Conservation (phyloP, 2,888 invertebrate genomes). For the Lissonota sp. region DNA sequence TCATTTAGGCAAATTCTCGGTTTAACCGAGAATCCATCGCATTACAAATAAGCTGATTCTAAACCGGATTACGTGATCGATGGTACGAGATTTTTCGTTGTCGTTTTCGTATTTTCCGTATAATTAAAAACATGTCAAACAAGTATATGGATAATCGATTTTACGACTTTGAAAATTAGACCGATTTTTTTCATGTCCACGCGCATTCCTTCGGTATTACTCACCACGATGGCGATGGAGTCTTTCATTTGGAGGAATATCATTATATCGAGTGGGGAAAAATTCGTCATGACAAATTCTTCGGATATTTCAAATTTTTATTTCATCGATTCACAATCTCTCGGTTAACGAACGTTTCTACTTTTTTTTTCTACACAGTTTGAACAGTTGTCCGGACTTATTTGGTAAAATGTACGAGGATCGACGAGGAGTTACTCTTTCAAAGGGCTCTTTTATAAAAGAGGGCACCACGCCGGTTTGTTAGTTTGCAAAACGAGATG, state of each 20-base stretch:
- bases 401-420: constrained; percentile 14
- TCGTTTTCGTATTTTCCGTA: too few species aligned
- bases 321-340: neutral
- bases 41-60: too few species aligned
- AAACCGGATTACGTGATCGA: too few species aligned
- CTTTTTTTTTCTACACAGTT: neutral
- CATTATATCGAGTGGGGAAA: neutral
- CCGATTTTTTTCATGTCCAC: neutral
- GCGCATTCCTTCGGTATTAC: constrained; percentile 39
- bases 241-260: constrained; percentile 12
- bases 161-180: neutral
- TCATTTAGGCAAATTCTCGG: too few species aligned
- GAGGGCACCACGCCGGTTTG: constrained; percentile 20
- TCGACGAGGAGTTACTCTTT: constrained; percentile 22
- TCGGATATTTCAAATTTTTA: neutral
- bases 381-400: neutral
- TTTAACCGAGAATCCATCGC: too few species aligned
- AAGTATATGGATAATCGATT: constrained; percentile 13
- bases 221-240: constrained; percentile 1
- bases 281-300: constrained; percentile 19
- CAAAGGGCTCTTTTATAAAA: constrained; percentile 18
- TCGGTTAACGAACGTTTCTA: constrained; percentile 4
- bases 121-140: too few species aligned
- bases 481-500: constrained; percentile 56
- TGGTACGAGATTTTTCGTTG: too few species aligned